Percentiles rank a stretch among this genome's conserved stretches.
Evolutionary conservation across 2,888 invertebrate species (phyloP).

Genomic region (Sinelater perroti): DNA sequence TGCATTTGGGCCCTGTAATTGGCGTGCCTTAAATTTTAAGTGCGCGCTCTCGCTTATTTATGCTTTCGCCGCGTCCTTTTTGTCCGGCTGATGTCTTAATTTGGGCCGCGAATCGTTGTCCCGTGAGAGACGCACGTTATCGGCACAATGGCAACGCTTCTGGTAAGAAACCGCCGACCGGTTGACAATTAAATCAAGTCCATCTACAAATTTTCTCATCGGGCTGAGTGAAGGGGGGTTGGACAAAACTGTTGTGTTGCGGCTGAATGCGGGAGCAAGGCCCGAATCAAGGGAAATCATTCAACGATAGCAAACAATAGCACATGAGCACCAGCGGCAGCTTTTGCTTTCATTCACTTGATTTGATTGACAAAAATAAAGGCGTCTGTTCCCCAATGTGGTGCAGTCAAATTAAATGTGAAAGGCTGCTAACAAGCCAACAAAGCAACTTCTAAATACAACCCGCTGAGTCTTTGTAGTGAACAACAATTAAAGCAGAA

Average conservation of each 20-base stretch:
- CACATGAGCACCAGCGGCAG: too few species aligned
- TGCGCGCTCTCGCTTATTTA: conserved; percentile 2
- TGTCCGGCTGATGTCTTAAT: not conserved
- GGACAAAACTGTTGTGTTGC: too few species aligned
- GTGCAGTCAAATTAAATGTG: not conserved
- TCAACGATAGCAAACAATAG: not conserved
- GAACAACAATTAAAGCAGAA: too few species aligned
- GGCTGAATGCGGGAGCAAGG: too few species aligned
- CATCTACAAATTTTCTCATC: too few species aligned
- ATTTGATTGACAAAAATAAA: not conserved
- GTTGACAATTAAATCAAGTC: too few species aligned
- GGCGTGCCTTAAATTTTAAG: conserved; percentile 13
- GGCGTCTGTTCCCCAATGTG: not conserved
- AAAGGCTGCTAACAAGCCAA: not conserved
- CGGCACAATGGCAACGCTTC: not conserved
- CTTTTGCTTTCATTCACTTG: not conserved
- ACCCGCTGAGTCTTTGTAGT: too few species aligned
- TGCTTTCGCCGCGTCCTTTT: conserved; percentile 1
- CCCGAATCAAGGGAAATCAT: not conserved
- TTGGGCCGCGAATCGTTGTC: not conserved
- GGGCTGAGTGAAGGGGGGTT: too few species aligned
- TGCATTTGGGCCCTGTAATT: conserved; percentile 16
- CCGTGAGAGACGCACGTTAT: not conserved
- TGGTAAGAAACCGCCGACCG: too few species aligned
- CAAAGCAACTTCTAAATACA: too few species aligned